Evolutionary conservation across 2,113 vertebrate species (phyloP), one percentile per base, ranked within the genome.

Genomic region (Lasiurus borealis): DNA sequence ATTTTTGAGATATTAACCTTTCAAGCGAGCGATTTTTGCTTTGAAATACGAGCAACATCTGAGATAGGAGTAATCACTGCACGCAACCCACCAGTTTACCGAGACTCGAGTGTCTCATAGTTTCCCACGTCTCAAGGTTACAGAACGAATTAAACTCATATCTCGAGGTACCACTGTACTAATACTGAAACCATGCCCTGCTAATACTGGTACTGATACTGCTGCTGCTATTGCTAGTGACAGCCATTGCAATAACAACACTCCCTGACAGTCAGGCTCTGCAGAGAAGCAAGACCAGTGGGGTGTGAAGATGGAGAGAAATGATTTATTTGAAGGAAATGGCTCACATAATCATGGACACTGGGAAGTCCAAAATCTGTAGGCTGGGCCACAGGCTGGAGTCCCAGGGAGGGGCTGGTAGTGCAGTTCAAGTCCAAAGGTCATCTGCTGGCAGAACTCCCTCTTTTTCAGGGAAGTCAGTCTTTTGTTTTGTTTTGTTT

Each of bases 291-390:
- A 85, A 77, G 77, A n/a, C 29, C n/a, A 40, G 18, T 27, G 77
- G 5, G 1, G 10, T 73, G 7, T 18, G 2, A 29, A 6, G 15
- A 46, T 25, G 12, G 0, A 46, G 72, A 34, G n/a, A 90, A 72
- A 73, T 14, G 9, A 31, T 68, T 87, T 76, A n/a, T 90, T 71
- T 85, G 71, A 95, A 75, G 64, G 19, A 68, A 68, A 27, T 25
- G 29, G 5, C 48, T 81, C 44, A 40, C 5, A 3, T 8, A 50
- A 0, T 31, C 44, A n/a, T 68, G 52, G 16, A 48, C 80, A 85
- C 10, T 44, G 40, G 68, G 3, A 62, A 54, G 40, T 78, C 21
- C 10, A 23, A 31, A 34, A 18, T 75, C 25, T 88, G 44, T 9
- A 88, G 31, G 12, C 31, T 25, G 34, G 44, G 19, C 14, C 5